These are phyloP conservation scores for Battus philenor DNA, from an alignment of 1,140 invertebrate genomes.

Conservation along the genomic window DNA sequence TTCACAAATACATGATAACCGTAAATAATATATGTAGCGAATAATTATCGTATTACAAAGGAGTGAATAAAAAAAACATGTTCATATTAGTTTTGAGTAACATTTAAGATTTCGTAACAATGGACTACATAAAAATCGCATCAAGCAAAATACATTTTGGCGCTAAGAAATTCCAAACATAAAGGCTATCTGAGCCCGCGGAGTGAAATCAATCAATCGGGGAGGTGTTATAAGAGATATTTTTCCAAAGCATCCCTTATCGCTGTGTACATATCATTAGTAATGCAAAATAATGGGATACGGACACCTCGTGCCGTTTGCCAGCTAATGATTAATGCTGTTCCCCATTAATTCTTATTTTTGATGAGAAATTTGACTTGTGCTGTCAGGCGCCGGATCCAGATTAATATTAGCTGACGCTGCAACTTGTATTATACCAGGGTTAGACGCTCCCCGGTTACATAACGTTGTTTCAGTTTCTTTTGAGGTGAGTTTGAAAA, in stretches of 20 bases:
- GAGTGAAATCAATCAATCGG: conserved; percentile 38
- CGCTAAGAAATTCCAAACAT: conserved; percentile 8
- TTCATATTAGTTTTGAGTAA: no score
- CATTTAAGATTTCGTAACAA: no score
- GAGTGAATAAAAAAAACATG: no score
- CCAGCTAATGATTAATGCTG: conserved; percentile 71
- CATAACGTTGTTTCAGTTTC: conserved; percentile 21
- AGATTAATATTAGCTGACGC: conserved; percentile 73
- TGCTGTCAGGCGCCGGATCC: conserved; percentile 69
- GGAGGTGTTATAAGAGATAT: conserved; percentile 50
- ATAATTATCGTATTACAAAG: no score
- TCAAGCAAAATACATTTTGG: not conserved
- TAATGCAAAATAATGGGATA: conserved; percentile 76
- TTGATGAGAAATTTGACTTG: conserved; percentile 76
- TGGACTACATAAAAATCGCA: no score
- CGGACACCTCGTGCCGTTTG: conserved; percentile 74
- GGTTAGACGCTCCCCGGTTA: conserved; percentile 35
- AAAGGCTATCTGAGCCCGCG: conserved; percentile 2
- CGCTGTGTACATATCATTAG: conserved; percentile 73
- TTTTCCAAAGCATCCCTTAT: conserved; percentile 63
- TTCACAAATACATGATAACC: no score
- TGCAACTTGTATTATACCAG: conserved; percentile 64
- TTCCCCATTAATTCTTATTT: conserved; percentile 75
- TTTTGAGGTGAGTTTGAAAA: conserved; percentile 15
- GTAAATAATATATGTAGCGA: no score